These are phyloP conservation scores for Psylliodes chrysocephalus DNA, from an alignment of 2,888 invertebrate genomes.

Conservation along the genomic window DNA sequence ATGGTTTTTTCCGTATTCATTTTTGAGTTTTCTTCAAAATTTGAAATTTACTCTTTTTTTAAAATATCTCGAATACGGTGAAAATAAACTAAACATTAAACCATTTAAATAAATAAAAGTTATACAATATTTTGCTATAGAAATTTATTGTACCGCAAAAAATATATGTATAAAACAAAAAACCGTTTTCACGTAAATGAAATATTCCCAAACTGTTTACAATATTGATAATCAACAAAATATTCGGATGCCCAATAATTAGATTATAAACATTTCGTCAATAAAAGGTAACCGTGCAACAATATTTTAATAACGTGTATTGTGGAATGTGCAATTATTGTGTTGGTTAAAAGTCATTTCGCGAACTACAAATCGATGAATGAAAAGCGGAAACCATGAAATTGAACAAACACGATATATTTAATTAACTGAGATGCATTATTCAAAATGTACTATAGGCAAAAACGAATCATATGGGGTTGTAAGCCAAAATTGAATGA, in stretches of 20 bases:
- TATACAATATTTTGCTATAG: too few species aligned
- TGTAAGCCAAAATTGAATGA: too few species aligned
- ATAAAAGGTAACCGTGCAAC: slow-evolving; percentile 5
- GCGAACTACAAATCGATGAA: slow-evolving; percentile 32
- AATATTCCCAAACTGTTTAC: background rate
- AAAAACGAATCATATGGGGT: background rate
- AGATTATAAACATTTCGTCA: background rate
- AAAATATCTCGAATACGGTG: too few species aligned
- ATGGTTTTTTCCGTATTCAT: too few species aligned
- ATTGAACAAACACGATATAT: slow-evolving; percentile 35
- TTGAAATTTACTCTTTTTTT: too few species aligned
- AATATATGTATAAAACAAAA: too few species aligned
- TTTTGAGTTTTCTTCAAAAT: too few species aligned
- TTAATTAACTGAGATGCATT: slow-evolving; percentile 27
- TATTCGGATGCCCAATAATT: background rate
- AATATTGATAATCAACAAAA: background rate
- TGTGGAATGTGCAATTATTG: slow-evolving; percentile 20
- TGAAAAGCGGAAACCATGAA: slow-evolving; percentile 33
- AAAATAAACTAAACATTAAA: too few species aligned
- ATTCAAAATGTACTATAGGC: slow-evolving; percentile 21
- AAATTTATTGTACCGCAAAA: too few species aligned
- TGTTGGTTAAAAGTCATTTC: slow-evolving; percentile 27
- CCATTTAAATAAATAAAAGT: too few species aligned
- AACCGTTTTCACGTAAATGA: background rate
- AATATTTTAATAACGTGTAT: slow-evolving; percentile 24